Conservation (phyloP, 2,888 invertebrate genomes). For the Limulus polyphemus region DNA sequence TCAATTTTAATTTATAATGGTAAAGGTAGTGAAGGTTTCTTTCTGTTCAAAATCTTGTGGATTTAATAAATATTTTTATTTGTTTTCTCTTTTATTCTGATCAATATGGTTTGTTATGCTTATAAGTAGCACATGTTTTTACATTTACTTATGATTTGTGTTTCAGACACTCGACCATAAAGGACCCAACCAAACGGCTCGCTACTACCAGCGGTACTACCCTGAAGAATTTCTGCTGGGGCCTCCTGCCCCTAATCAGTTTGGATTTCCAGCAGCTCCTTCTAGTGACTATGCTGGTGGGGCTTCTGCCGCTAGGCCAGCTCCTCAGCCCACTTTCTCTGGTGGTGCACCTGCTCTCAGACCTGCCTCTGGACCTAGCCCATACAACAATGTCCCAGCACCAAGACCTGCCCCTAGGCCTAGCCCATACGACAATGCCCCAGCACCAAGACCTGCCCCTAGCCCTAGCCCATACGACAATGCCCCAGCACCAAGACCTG, state of each 20-base stretch:
- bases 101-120: no score
- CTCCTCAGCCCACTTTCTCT: constrained; percentile 3
- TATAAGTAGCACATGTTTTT: no score
- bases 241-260: constrained; percentile 3
- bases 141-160: no score
- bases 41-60: no score
- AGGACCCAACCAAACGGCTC: constrained; percentile 30
- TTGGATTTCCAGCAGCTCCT: constrained; percentile 3
- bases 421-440: not conserved
- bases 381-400: not conserved
- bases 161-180: constrained; percentile 24
- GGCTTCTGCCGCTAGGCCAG: constrained; percentile 1
- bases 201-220: constrained; percentile 35
- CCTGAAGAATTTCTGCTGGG: constrained; percentile 27
- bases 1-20: no score
- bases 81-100: no score
- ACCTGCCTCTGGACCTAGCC: constrained; percentile 4
- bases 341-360: constrained; percentile 1
- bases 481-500: constrained; percentile 4
- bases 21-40: no score
- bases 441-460: not conserved
- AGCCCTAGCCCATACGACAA: not conserved
- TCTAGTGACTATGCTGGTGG: not conserved
- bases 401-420: constrained; percentile 5
- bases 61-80: no score